Evolutionary conservation across 2,113 vertebrate genomes (phyloP), one percentile per base, ranked within the genome.

Genomic region (Eleginops maclovinus): DNA sequence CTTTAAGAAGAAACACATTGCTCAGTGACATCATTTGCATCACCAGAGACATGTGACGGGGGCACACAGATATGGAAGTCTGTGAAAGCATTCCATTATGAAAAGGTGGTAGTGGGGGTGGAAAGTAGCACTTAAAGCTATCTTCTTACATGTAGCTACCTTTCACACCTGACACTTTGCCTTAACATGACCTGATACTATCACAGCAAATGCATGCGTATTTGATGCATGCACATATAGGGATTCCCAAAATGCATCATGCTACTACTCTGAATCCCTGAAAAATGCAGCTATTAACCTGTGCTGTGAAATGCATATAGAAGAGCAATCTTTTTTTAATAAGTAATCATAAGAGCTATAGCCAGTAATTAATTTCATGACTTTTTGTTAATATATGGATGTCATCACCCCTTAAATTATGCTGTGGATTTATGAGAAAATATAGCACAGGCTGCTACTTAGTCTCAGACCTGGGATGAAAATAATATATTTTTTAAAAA

Each of bases 111-210:
- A 63, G 26, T 16, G 19, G n/a, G 56, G 56, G 43, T 36, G n/a
- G 43, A 75, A 75, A 73, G 19, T 24, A 55, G 49, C 62, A 24
- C 75, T 53, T 61, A 79, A 16, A 31, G 59, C 47, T 24, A n/a
- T 67, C 7, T 22, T 46, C 41, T 67, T 14, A 66, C 9, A 28
- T 31, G 22, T 13, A 51, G 15, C 12, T 24, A 61, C 21, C 54
- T 61, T 63, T 68, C 14, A 46, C 41, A 16, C 2, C 41, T 24
- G 7, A 9, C 44, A 46, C 28, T 51, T 9, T 31, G 31, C n/a
- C 47, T 65, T 13, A 5, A 62, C 12, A 22, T 24, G 41, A 41
- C 22, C 24, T 13, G 24, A 21, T 50, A 26, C 72, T 62, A 44
- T 68, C 26, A 53, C 0, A 58, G 31, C 4, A 62, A 81, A 73